Evolutionary conservation across 2,797 vertebrate species (phyloP).

Genomic region (Mus minutoides): DNA sequence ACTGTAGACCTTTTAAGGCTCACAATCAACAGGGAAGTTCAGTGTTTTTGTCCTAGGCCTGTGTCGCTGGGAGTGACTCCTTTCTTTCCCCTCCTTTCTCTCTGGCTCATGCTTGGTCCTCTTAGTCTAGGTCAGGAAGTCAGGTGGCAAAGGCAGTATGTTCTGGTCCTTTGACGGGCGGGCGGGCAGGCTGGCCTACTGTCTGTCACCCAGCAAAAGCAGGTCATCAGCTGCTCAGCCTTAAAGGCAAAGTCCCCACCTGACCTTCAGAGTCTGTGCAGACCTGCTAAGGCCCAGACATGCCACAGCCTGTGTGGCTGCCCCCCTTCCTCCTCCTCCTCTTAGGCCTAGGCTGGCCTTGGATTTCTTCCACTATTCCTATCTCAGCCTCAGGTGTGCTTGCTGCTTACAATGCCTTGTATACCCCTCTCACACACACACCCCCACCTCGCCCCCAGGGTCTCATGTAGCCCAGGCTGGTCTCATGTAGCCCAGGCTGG

Average conservation of each 20-base stretch:
- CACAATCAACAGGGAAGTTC: neutral
- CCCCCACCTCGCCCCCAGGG: too few species aligned
- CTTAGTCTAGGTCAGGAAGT: neutral
- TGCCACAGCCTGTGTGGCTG: neutral
- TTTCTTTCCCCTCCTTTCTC: neutral
- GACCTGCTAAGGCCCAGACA: neutral
- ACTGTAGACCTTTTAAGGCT: neutral
- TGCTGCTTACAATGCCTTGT: neutral
- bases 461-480: neutral
- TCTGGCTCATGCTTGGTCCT: neutral
- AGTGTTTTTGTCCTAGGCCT: neutral
- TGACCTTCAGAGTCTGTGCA: neutral
- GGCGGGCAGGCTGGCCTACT: neutral
- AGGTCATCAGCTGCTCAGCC: neutral
- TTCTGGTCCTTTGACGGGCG: neutral
- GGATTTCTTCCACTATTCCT: neutral
- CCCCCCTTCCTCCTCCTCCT: accelerated
- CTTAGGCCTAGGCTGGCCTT: neutral
- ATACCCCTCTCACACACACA: too few species aligned
- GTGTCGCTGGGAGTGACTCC: neutral
- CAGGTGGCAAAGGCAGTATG: neutral
- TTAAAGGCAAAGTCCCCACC: neutral
- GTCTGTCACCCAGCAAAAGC: neutral
- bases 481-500: neutral
- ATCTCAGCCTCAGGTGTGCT: neutral